phyloP scores from a whole-genome alignment of 2,113 vertebrate genomes.

The Anolis carolinensis region DNA sequence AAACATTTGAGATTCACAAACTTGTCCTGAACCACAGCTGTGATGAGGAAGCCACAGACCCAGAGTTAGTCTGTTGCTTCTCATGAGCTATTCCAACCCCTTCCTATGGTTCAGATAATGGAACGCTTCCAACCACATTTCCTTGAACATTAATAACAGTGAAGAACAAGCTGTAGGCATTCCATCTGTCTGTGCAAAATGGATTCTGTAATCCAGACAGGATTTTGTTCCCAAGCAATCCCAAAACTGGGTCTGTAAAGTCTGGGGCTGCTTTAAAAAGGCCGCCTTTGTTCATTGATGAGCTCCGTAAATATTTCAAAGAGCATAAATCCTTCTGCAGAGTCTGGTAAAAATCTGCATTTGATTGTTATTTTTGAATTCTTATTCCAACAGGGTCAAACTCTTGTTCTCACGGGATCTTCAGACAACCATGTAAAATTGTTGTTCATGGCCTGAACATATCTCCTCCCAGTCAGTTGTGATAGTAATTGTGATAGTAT shows the following conservation, averaged over 20 bases:
- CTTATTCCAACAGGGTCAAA: not conserved
- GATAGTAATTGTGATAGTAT: not conserved
- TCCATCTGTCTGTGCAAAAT: not conserved
- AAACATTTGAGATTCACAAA: slow-evolving; percentile 15
- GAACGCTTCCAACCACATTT: not conserved
- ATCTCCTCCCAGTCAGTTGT: not conserved
- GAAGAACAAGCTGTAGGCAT: not conserved
- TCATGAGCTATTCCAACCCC: not conserved
- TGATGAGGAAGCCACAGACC: slow-evolving; percentile 22
- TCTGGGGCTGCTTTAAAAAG: not conserved
- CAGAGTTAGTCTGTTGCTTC: not conserved
- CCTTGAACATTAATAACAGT: slow-evolving; percentile 5
- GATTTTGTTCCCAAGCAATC: slow-evolving; percentile 14
- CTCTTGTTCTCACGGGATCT: not conserved
- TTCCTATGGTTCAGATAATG: not conserved
- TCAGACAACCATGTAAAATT: not conserved
- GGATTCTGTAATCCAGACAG: not conserved
- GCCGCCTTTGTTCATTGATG: slow-evolving; percentile 27
- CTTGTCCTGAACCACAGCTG: not conserved
- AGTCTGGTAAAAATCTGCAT: slow-evolving; percentile 3
- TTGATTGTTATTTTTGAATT: slow-evolving; percentile 5
- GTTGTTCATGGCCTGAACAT: too few species aligned
- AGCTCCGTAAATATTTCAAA: slow-evolving; percentile 36
- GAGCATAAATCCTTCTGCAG: slow-evolving; percentile 13
- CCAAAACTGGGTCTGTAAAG: fast-evolving